Conservation (phyloP, 2,113 vertebrate species). For the Centropus bengalensis region DNA sequence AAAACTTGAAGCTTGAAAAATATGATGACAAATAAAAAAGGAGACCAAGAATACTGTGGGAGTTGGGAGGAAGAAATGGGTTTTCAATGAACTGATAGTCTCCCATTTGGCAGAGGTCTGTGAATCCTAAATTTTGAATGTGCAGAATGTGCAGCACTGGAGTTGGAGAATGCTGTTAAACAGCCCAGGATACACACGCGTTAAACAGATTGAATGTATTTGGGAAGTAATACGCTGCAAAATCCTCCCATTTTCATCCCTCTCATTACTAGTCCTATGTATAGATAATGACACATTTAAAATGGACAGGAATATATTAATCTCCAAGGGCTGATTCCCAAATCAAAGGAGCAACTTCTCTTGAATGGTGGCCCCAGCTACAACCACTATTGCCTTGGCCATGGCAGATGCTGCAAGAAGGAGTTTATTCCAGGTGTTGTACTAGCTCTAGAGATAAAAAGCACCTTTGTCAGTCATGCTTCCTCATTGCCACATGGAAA, state of each 20-base stretch:
- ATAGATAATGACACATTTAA: neutral
- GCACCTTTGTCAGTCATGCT: neutral
- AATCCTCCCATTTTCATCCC: neutral
- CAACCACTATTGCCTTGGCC: neutral
- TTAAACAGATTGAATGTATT: neutral
- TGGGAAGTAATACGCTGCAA: neutral
- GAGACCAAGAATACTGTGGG: neutral
- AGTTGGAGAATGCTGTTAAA: neutral
- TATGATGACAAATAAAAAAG: slow-evolving; percentile 5
- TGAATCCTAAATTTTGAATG: neutral
- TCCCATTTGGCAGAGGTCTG: neutral
- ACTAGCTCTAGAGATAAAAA: neutral
- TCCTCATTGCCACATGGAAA: neutral
- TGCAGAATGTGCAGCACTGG: neutral
- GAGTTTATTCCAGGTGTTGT: neutral
- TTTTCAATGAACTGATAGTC: neutral
- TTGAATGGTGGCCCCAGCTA: neutral
- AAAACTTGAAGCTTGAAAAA: slow-evolving; percentile 18
- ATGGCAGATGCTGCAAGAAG: neutral
- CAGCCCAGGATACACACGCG: neutral
- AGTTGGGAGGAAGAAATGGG: neutral
- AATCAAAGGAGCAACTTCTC: accelerated
- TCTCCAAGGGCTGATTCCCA: neutral
- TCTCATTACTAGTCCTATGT: neutral
- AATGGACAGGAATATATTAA: neutral